Evolutionary conservation across 2,797 vertebrate genomes (phyloP).

Genomic region (Podarcis lilfordi): DNA sequence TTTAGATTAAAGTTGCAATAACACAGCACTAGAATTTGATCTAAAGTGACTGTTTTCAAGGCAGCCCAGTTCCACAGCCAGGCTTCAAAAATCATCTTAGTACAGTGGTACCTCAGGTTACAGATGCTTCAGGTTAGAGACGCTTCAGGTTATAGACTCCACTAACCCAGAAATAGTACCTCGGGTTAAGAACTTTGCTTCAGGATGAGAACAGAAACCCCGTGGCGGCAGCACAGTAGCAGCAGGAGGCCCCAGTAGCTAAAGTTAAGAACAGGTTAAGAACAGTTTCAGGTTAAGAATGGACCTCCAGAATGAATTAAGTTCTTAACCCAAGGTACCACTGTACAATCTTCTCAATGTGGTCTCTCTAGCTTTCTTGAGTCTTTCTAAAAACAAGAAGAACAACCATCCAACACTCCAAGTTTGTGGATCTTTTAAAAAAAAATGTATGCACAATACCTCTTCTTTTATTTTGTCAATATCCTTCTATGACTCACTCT

Average conservation of each 20-base stretch:
- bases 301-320: too few relatives aligned
- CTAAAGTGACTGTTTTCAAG: slow-evolving; percentile 11
- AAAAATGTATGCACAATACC: slow-evolving; percentile 1
- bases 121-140: too few relatives aligned
- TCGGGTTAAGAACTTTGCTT: too few relatives aligned
- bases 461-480: slow-evolving; percentile 30
- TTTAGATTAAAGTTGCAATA: not conserved
- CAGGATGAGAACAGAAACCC: too few relatives aligned
- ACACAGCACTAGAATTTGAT: not conserved
- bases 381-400: not conserved
- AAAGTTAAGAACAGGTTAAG: too few relatives aligned
- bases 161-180: too few relatives aligned
- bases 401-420: not conserved
- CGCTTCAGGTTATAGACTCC: too few relatives aligned
- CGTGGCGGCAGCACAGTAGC: too few relatives aligned
- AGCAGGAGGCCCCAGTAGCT: too few relatives aligned
- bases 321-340: too few relatives aligned
- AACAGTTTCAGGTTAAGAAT: too few relatives aligned
- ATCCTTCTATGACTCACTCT: not conserved
- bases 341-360: not conserved
- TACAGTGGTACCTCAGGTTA: not conserved
- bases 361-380: not conserved
- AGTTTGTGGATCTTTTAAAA: not conserved
- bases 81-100: slow-evolving; percentile 19
- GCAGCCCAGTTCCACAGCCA: not conserved